Evolutionary conservation across 2,797 vertebrate species (phyloP).

Genomic region (Enteromius paludinosus): DNA sequence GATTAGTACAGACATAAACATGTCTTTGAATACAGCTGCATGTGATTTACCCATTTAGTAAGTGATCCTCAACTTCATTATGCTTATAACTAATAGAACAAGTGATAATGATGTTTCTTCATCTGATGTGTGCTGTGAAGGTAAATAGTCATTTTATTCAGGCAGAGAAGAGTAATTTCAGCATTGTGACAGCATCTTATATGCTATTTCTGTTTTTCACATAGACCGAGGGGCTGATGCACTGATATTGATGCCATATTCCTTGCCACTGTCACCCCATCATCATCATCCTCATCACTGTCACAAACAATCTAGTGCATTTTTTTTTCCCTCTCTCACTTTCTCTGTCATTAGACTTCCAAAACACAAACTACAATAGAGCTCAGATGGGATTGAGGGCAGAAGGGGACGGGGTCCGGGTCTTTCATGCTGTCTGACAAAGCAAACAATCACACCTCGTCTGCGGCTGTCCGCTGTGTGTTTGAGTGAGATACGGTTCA

Average conservation of each 20-base stretch:
- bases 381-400: conserved; percentile 50
- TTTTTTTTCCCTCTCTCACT: conserved; percentile 21
- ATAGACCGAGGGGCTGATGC: conserved; percentile 6
- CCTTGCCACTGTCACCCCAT: conserved; percentile 22
- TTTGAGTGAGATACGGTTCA: conserved; percentile 37
- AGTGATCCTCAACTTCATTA: conserved; percentile 52
- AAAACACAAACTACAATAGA: conserved; percentile 48
- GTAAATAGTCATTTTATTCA: conserved; percentile 9
- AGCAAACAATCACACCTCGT: conserved; percentile 49
- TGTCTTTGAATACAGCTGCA: conserved; percentile 21
- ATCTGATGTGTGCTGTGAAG: conserved; percentile 18
- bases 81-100: conserved; percentile 13
- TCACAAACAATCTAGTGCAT: conserved; percentile 31
- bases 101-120: conserved; percentile 10
- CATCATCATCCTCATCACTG: conserved; percentile 39
- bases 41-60: conserved; percentile 30
- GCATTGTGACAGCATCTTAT: neutral
- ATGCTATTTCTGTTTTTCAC: conserved; percentile 14
- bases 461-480: conserved; percentile 34
- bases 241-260: conserved; percentile 21
- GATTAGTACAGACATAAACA: conserved; percentile 13
- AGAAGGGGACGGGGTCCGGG: conserved; percentile 25
- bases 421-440: conserved; percentile 52
- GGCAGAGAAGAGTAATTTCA: conserved; percentile 28
- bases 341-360: conserved; percentile 51